phyloP scores from a whole-genome alignment of 2,888 invertebrate genomes.

The Quadroppia sp. region DNA sequence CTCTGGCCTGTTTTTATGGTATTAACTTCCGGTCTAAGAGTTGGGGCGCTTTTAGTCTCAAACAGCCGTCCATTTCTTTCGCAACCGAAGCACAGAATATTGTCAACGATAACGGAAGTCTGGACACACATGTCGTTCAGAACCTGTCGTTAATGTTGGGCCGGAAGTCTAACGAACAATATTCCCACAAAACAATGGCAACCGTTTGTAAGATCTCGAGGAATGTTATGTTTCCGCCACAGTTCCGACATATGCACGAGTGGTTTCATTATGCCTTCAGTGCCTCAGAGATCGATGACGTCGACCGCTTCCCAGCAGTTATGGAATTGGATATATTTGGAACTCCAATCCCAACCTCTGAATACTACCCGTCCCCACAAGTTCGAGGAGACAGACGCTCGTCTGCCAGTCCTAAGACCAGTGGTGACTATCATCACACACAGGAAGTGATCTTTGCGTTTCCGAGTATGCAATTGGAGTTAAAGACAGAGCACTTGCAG shows the following conservation, averaged over 20 bases:
- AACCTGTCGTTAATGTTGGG: constrained; percentile 84
- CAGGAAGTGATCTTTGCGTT: constrained; percentile 95
- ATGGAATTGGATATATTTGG: constrained; percentile 59
- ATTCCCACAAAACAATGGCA: constrained; percentile 66
- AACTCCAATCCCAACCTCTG: constrained; percentile 52
- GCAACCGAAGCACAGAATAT: constrained; percentile 84
- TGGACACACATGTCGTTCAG: constrained; percentile 68
- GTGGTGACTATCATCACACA: constrained; percentile 74
- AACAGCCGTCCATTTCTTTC: constrained; percentile 87
- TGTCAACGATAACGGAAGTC: constrained; percentile 48
- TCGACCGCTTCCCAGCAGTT: constrained; percentile 43
- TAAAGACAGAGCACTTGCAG: constrained; percentile 88
- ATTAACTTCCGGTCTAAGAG: constrained; percentile 93
- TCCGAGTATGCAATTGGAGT: constrained; percentile 83
- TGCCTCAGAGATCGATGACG: constrained; percentile 80
- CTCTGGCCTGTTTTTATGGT: constrained; percentile 94
- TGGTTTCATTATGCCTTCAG: constrained; percentile 97
- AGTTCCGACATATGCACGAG: constrained; percentile 86
- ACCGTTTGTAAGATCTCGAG: constrained; percentile 88
- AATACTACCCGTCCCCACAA: constrained; percentile 50
- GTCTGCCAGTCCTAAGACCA: constrained; percentile 55
- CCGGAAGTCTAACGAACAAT: constrained; percentile 55
- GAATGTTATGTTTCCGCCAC: constrained; percentile 88
- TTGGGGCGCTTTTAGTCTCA: constrained; percentile 90
- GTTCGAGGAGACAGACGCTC: constrained; percentile 45